Conservation (phyloP, 2,888 invertebrate genomes). For the Agonopterix alstromeriana region DNA sequence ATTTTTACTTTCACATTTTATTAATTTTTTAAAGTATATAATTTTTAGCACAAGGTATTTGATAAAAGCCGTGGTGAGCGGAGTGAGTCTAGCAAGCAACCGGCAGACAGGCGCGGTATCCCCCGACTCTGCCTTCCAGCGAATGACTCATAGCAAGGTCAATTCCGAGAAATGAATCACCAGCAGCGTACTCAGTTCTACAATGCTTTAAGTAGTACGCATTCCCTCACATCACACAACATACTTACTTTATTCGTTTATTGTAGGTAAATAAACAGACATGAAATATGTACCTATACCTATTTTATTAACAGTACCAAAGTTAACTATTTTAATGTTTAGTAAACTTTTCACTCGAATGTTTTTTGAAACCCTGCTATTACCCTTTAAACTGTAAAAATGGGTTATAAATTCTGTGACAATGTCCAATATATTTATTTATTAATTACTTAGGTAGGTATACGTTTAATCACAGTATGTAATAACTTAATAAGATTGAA, state of each 20-base stretch:
- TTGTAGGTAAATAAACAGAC: conserved; percentile 27
- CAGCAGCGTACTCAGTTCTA: conserved; percentile 62
- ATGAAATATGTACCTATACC: too few species aligned
- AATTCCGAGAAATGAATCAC: conserved; percentile 78
- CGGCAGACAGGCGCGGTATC: conserved; percentile 77
- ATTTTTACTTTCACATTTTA: conserved; percentile 48
- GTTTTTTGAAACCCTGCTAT: too few species aligned
- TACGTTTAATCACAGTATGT: too few species aligned
- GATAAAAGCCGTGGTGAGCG: conserved; percentile 47
- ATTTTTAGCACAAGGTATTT: conserved; percentile 36
- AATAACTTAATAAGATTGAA: too few species aligned
- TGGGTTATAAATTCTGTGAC: too few species aligned
- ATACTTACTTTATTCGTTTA: conserved; percentile 14
- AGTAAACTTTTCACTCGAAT: too few species aligned
- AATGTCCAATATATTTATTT: too few species aligned
- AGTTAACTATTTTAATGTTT: too few species aligned
- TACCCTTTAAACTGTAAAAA: too few species aligned
- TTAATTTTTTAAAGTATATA: conserved; percentile 20
- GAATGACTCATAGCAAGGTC: conserved; percentile 78
- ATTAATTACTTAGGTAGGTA: too few species aligned
- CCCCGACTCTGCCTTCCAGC: conserved; percentile 75
- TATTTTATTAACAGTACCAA: too few species aligned
- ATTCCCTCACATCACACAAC: conserved; percentile 46
- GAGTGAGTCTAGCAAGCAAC: conserved; percentile 66
- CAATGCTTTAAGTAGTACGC: conserved; percentile 65